Conservation (phyloP, 2,888 invertebrate species). For the Macrosoma leucophasiata region DNA sequence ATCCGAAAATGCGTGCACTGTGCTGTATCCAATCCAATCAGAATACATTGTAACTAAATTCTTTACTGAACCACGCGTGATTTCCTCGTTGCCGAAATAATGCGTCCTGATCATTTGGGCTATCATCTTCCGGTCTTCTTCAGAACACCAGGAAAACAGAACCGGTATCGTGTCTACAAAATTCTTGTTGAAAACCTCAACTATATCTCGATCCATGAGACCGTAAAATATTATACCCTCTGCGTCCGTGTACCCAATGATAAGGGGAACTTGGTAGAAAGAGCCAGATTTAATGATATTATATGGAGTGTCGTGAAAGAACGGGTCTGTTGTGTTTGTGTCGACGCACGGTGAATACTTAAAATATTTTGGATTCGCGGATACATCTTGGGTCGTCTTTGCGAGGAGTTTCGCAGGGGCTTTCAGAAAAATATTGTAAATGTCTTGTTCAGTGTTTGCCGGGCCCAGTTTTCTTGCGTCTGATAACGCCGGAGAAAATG, state of each 20-base stretch:
- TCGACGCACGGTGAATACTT: slow-evolving; percentile 61
- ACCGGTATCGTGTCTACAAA: slow-evolving; percentile 52
- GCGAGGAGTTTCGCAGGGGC: slow-evolving; percentile 39
- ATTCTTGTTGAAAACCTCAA: slow-evolving; percentile 43
- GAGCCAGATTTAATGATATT: slow-evolving; percentile 46
- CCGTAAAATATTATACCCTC: slow-evolving; percentile 62
- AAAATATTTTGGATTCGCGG: slow-evolving; percentile 49
- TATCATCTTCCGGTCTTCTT: slow-evolving; percentile 38
- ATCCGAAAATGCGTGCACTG: slow-evolving; percentile 43
- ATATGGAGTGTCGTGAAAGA: slow-evolving; percentile 56
- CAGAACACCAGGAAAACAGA: slow-evolving; percentile 51
- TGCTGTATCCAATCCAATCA: slow-evolving; percentile 52
- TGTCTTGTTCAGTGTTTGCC: slow-evolving; percentile 34
- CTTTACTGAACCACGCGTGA: slow-evolving; percentile 32
- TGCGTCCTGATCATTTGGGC: slow-evolving; percentile 40
- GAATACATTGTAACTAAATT: slow-evolving; percentile 48
- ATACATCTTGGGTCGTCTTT: slow-evolving; percentile 39
- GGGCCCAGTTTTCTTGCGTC: slow-evolving; percentile 47
- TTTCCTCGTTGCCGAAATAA: slow-evolving; percentile 44
- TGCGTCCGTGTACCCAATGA: slow-evolving; percentile 45
- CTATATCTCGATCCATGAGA: slow-evolving; percentile 37
- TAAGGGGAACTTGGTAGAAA: slow-evolving; percentile 55
- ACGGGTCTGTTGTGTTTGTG: slow-evolving; percentile 42
- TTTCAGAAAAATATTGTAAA: slow-evolving; percentile 39
- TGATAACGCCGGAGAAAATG: slow-evolving; percentile 36